These are phyloP conservation scores for Caiman crocodilus DNA, from an alignment of 2,797 vertebrate genomes.

Conservation along the genomic window DNA sequence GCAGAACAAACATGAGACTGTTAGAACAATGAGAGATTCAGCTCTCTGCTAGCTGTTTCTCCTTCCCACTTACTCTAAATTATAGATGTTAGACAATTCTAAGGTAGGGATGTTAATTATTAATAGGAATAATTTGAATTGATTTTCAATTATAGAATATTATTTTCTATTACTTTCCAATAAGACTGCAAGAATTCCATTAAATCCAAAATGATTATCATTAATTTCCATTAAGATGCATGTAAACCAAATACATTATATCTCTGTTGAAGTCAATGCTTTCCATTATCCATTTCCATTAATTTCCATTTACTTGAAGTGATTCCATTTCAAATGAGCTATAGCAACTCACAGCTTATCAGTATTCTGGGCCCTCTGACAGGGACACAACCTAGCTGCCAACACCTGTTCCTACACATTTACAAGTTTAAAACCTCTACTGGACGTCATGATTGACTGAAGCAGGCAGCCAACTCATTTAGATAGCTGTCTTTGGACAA, in stretches of 20 bases:
- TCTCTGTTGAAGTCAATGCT: conserved; percentile 51
- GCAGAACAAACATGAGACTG: background rate
- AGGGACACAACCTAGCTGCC: conserved; percentile 19
- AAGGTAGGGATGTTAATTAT: conserved; percentile 78
- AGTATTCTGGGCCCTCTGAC: conserved; percentile 12
- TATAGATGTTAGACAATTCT: conserved; percentile 60
- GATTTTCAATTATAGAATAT: conserved; percentile 79
- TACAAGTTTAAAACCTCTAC: background rate
- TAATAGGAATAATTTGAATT: conserved; percentile 80
- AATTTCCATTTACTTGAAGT: conserved; percentile 46
- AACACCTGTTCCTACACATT: background rate
- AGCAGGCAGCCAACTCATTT: background rate
- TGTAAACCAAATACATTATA: conserved; percentile 31
- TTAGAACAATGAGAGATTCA: background rate
- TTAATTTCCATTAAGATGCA: conserved; percentile 75
- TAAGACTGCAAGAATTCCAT: conserved; percentile 75
- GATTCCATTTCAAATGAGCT: conserved; percentile 25
- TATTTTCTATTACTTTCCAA: conserved; percentile 74
- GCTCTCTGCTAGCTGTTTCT: conserved; percentile 17
- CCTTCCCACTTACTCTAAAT: conserved; percentile 61
- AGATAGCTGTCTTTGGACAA: background rate
- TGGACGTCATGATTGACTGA: background rate
- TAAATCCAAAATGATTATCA: conserved; percentile 69
- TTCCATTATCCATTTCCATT: conserved; percentile 62
- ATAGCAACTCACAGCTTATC: background rate